These are phyloP conservation scores for Apaloderma vittatum DNA, from an alignment of 2,113 vertebrate species.

Conservation along the genomic window DNA sequence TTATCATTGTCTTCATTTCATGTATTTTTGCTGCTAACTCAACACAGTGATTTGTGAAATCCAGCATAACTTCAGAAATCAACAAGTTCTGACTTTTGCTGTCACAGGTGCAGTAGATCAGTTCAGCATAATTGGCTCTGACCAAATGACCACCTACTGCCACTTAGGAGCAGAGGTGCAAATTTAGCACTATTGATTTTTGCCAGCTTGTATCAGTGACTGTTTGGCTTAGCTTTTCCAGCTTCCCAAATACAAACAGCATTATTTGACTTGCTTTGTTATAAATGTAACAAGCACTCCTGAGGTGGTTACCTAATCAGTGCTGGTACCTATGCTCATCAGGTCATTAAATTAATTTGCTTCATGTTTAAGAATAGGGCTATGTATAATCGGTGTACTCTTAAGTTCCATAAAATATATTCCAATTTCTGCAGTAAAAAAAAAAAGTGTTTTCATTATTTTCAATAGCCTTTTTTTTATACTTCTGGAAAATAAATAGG, in stretches of 20 bases:
- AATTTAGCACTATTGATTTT: constrained; percentile 17
- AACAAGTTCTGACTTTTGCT: constrained; percentile 26
- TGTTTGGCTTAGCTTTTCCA: constrained; percentile 3
- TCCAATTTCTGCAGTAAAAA: background rate
- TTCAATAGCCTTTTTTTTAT: too few species aligned
- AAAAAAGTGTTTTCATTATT: too few species aligned
- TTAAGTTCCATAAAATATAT: background rate
- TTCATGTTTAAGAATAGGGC: constrained; percentile 17
- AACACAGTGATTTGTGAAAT: background rate
- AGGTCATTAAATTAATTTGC: constrained; percentile 60
- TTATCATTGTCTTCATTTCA: background rate
- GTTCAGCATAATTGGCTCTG: background rate
- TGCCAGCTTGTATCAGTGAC: background rate
- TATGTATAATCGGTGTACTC: background rate
- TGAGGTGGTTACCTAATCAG: constrained; percentile 56
- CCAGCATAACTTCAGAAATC: background rate
- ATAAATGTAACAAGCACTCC: background rate
- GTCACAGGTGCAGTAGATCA: background rate
- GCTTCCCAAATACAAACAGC: background rate
- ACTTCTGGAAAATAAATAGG: background rate
- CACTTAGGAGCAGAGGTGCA: background rate
- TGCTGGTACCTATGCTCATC: constrained; percentile 33
- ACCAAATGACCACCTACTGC: background rate
- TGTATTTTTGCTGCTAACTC: background rate
- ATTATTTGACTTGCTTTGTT: constrained; percentile 40